Conservation (phyloP, 64 coral and sea anemone genomes). For the Stylophora pistillata region DNA sequence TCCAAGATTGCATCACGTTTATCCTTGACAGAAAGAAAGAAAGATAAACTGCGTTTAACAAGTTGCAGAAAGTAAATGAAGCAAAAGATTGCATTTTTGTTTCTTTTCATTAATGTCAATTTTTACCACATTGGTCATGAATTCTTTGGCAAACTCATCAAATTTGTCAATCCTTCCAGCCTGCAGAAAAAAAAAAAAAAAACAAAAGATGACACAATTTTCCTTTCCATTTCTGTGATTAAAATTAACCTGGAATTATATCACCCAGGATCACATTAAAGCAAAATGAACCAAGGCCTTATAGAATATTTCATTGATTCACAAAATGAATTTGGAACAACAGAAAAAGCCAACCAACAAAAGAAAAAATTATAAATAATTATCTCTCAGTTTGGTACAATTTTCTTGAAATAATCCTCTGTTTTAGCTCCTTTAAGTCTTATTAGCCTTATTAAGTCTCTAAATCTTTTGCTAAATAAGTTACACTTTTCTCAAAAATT, state of each 20-base stretch:
- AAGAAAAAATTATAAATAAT: too few relatives aligned
- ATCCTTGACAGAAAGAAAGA: conserved; percentile 10
- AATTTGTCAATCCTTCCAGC: conserved; percentile 83
- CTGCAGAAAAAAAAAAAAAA: conserved; percentile 38
- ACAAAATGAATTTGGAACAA: not conserved
- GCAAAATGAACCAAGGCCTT: too few relatives aligned
- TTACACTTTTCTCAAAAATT: too few relatives aligned
- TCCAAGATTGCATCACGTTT: conserved; percentile 55
- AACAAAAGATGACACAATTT: not conserved
- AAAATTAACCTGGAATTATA: not conserved
- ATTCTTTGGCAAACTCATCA: conserved; percentile 79
- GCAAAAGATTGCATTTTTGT: not conserved
- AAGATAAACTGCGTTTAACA: not conserved
- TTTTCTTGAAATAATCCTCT: too few relatives aligned
- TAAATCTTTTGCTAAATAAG: too few relatives aligned
- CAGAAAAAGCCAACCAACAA: not conserved
- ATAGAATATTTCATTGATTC: too few relatives aligned
- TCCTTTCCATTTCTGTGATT: not conserved
- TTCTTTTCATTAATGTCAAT: not conserved
- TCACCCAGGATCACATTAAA: too few relatives aligned
- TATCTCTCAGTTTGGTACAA: too few relatives aligned
- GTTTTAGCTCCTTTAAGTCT: too few relatives aligned
- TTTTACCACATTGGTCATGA: conserved; percentile 57
- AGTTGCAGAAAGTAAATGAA: not conserved
- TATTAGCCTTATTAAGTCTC: too few relatives aligned